Conservation (phyloP, 2,797 vertebrate genomes). For the Bradypodion ventrale region DNA sequence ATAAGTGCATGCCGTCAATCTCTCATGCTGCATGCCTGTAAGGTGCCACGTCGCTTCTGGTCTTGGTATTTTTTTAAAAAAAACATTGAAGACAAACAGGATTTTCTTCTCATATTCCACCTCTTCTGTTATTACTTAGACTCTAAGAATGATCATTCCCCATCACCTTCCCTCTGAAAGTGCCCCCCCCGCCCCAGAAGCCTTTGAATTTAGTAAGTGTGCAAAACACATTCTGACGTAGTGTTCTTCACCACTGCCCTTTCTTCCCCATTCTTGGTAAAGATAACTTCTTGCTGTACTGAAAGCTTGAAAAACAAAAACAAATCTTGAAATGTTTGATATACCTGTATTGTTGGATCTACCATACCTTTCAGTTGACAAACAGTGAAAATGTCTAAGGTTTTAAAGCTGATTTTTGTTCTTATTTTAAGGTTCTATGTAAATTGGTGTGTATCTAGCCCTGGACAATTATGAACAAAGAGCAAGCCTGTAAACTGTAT, state of each 20-base stretch:
- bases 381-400: too few relatives aligned
- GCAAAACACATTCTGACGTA: not conserved
- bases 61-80: not conserved
- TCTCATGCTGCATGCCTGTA: not conserved
- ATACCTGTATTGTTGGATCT: too few relatives aligned
- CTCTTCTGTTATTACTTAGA: not conserved
- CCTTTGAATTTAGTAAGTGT: not conserved
- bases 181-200: not conserved
- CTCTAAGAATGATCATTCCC: not conserved
- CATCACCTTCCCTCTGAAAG: too few relatives aligned
- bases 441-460: not conserved
- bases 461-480: too few relatives aligned
- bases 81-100: not conserved
- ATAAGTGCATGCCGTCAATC: not conserved
- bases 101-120: slow-evolving; percentile 7
- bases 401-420: not conserved
- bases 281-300: not conserved
- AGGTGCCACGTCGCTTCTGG: slow-evolving; percentile 31
- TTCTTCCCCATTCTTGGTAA: not conserved
- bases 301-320: not conserved
- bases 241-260: not conserved
- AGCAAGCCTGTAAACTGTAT: not conserved
- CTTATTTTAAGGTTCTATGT: not conserved
- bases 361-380: not conserved
- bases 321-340: not conserved